Conservation (phyloP, 1,140 invertebrate genomes). For the Pantala flavescens region DNA sequence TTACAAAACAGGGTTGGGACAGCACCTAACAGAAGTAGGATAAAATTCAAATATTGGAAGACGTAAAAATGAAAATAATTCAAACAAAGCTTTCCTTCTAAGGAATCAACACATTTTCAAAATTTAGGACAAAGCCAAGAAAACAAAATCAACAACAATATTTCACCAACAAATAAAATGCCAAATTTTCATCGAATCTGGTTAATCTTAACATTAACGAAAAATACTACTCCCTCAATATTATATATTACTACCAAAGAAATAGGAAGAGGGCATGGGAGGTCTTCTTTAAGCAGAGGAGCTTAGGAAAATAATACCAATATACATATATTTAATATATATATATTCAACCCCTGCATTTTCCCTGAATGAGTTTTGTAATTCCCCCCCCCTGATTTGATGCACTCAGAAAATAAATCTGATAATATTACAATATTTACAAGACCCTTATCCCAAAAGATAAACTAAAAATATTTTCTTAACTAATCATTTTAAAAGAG, state of each 20-base stretch:
- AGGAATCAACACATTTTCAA: neutral
- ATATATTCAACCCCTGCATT: neutral
- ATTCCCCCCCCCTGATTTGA: neutral
- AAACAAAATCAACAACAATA: neutral
- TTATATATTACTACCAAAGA: neutral
- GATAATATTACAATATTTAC: neutral
- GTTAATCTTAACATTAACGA: neutral
- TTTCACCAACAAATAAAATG: neutral
- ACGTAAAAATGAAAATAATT: neutral
- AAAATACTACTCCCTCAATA: constrained; percentile 1
- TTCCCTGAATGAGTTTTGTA: neutral
- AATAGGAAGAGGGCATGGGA: constrained; percentile 7
- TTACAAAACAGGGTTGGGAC: neutral
- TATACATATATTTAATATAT: neutral
- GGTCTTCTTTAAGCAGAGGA: neutral
- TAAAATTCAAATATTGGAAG: neutral
- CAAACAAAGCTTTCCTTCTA: neutral
- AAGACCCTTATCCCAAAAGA: neutral
- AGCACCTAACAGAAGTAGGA: neutral
- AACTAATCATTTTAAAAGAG: neutral
- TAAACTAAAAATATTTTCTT: neutral
- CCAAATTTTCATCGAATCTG: neutral
- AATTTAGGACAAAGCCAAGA: neutral
- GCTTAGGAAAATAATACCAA: constrained; percentile 6
- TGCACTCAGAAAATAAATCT: neutral